Percentiles rank a stretch among this genome's conserved stretches.
These are phyloP conservation scores for Campylorhamphus procurvoides DNA, from an alignment of 2,113 vertebrate genomes.

Conservation along the genomic window DNA sequence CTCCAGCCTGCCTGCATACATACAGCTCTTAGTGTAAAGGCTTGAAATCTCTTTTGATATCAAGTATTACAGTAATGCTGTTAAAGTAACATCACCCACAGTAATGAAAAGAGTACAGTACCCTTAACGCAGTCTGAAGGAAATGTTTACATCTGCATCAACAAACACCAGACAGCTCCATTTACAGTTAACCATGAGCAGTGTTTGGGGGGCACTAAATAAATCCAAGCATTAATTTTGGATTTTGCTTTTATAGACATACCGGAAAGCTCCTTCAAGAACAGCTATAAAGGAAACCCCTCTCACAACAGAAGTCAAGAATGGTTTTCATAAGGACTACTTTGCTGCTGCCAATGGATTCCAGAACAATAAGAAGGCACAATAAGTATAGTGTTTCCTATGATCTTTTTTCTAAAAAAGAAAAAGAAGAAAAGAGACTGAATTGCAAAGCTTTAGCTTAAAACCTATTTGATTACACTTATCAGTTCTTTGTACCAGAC, in stretches of 20 bases:
- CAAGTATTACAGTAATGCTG: background rate
- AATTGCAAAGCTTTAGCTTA: conserved; percentile 63
- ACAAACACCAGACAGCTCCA: background rate
- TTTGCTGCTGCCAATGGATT: conserved; percentile 71
- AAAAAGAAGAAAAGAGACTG: conserved; percentile 53
- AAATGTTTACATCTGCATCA: background rate
- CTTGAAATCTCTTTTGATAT: background rate
- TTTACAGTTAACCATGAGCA: background rate
- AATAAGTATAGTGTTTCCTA: conserved; percentile 60
- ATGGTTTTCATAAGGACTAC: conserved; percentile 79
- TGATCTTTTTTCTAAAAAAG: background rate
- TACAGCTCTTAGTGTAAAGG: background rate
- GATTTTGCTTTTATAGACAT: conserved; percentile 74
- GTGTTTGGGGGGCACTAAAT: background rate
- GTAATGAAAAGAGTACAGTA: background rate
- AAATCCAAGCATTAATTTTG: background rate
- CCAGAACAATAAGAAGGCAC: conserved; percentile 74
- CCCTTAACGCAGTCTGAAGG: background rate
- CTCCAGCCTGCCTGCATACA: background rate
- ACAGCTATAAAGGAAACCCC: conserved; percentile 26
- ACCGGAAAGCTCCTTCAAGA: conserved; percentile 75
- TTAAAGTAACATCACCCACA: background rate
- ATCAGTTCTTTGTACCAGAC: conserved; percentile 64
- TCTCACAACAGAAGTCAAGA: conserved; percentile 70
- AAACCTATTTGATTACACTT: conserved; percentile 55